A percentile compares a stretch with the other conserved stretches of the same genome.
Evolutionary conservation across 2,113 vertebrate genomes (phyloP).

Genomic region (Stigmatopora nigra): DNA sequence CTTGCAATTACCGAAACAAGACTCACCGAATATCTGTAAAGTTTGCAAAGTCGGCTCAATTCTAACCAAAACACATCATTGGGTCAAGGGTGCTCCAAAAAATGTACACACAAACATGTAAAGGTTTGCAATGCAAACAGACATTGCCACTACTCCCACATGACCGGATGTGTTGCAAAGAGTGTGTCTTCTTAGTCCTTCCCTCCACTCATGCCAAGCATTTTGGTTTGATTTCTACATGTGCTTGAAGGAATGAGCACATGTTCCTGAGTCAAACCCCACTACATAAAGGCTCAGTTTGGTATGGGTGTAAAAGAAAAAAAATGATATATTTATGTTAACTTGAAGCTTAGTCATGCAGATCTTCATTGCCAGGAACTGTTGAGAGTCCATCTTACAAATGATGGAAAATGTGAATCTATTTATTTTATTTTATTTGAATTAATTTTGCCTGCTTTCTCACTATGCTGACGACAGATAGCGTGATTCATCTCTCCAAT

Average conservation of each 20-base stretch:
- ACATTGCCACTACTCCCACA: slow-evolving; percentile 35
- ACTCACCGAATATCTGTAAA: slow-evolving; percentile 13
- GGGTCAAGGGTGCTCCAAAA: slow-evolving; percentile 45
- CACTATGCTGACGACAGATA: slow-evolving; percentile 22
- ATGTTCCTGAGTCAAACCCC: slow-evolving; percentile 22
- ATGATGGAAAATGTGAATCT: slow-evolving; percentile 40
- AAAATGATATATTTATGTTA: slow-evolving; percentile 47
- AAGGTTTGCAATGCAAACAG: slow-evolving; percentile 22
- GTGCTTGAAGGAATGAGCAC: neutral
- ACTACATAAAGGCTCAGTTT: slow-evolving; percentile 18
- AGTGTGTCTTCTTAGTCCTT: slow-evolving; percentile 62
- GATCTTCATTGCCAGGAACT: slow-evolving; percentile 40
- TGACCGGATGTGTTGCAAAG: slow-evolving; percentile 64
- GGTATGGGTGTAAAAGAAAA: slow-evolving; percentile 35
- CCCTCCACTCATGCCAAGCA: slow-evolving; percentile 48
- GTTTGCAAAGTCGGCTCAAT: slow-evolving; percentile 28
- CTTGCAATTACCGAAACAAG: neutral
- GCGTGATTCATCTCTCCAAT: slow-evolving; percentile 9
- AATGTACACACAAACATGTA: slow-evolving; percentile 26
- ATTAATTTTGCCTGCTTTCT: slow-evolving; percentile 37
- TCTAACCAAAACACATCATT: slow-evolving; percentile 38
- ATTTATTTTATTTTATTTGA: slow-evolving; percentile 10
- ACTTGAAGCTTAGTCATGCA: slow-evolving; percentile 40
- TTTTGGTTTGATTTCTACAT: slow-evolving; percentile 49
- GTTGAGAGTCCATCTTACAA: slow-evolving; percentile 31